A percentile compares a stretch with the other conserved stretches of the same genome.
phyloP scores from a whole-genome alignment of 1,140 invertebrate genomes.

The Drosophila bocqueti region DNA sequence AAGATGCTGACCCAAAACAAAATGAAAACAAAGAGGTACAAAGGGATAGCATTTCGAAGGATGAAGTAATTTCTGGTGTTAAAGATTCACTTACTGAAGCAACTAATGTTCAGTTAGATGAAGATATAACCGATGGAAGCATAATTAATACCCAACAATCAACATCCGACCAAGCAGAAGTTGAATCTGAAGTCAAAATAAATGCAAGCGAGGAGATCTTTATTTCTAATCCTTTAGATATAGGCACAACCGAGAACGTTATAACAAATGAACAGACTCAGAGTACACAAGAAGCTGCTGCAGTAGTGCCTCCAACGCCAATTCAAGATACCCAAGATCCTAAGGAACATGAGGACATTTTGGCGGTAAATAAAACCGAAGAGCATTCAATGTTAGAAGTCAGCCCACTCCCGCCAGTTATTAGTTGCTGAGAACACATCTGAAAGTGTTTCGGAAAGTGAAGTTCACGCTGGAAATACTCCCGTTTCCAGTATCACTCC shows the following conservation, averaged over 20 bases:
- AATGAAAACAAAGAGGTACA: neutral
- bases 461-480: neutral
- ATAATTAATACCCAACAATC: neutral
- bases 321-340: neutral
- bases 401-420: too few species aligned
- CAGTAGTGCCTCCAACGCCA: too few species aligned
- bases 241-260: too few species aligned
- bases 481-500: too few species aligned
- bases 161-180: neutral
- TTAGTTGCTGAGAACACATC: neutral
- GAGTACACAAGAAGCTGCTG: neutral
- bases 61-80: neutral
- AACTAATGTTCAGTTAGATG: neutral
- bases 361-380: neutral
- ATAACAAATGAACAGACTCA: neutral
- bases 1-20: neutral
- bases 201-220: neutral
- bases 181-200: neutral
- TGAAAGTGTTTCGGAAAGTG: neutral
- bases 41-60: neutral
- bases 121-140: neutral
- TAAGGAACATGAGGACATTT: neutral
- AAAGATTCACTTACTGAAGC: neutral
- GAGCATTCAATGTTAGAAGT: neutral
- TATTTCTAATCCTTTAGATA: neutral